Conservation (phyloP, 1,140 invertebrate species). For the Trichonephila clavipes region DNA sequence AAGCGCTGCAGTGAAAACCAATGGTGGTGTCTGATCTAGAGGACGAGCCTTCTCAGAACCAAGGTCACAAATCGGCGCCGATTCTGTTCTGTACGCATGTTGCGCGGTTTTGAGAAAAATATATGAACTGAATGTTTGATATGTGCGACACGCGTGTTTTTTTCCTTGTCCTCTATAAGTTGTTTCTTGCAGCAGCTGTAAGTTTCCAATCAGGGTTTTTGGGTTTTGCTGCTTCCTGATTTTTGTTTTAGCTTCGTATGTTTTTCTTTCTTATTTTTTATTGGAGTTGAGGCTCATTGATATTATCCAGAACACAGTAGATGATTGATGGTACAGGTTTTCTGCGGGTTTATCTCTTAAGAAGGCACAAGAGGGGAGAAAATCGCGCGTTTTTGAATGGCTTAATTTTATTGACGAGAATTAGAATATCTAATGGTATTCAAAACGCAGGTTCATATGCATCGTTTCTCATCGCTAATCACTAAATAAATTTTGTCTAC, state of each 20-base stretch:
- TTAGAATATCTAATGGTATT: too few relatives aligned
- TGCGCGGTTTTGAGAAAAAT: not conserved
- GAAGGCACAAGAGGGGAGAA: too few relatives aligned
- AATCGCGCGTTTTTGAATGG: too few relatives aligned
- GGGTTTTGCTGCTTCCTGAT: not conserved
- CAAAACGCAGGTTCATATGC: too few relatives aligned
- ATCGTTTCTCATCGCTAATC: too few relatives aligned
- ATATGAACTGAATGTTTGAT: not conserved
- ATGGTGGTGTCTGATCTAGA: not conserved
- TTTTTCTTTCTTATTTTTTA: not conserved
- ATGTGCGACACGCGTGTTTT: not conserved
- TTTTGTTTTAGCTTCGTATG: not conserved
- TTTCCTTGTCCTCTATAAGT: not conserved
- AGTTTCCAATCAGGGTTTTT: not conserved
- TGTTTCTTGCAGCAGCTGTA: not conserved
- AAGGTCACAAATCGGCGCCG: not conserved
- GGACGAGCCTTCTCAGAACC: not conserved
- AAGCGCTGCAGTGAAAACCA: not conserved
- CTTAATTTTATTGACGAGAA: too few relatives aligned
- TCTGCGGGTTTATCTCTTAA: too few relatives aligned
- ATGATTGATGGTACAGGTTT: too few relatives aligned
- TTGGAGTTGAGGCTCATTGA: not conserved
- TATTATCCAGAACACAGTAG: too few relatives aligned
- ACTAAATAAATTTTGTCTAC: too few relatives aligned
- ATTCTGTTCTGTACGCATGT: not conserved